These are phyloP conservation scores for Furnarius figulus DNA, from an alignment of 2,113 vertebrate genomes.

Conservation along the genomic window DNA sequence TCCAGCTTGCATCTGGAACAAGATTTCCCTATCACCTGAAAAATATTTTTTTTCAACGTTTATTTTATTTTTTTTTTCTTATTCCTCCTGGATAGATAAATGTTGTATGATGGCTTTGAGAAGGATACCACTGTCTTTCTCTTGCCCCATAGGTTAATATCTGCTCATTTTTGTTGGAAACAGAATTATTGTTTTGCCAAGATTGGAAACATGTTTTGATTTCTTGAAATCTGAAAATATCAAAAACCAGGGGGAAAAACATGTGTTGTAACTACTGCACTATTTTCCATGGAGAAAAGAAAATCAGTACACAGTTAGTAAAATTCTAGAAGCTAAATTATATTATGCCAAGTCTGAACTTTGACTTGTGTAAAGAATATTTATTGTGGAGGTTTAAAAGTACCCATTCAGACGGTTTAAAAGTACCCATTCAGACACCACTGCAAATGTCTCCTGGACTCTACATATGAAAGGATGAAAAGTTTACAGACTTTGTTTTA, in stretches of 20 bases:
- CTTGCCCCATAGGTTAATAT: not conserved
- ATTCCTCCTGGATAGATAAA: not conserved
- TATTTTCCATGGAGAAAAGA: not conserved
- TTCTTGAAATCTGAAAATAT: not conserved
- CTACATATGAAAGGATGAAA: not conserved
- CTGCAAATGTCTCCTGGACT: not conserved
- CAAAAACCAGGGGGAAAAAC: accelerated
- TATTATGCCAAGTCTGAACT: not conserved
- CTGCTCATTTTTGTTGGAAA: not conserved
- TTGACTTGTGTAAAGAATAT: not conserved
- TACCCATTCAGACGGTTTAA: not conserved
- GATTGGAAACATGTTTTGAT: not conserved
- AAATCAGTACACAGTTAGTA: not conserved
- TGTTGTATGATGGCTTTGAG: not conserved
- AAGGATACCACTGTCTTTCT: not conserved
- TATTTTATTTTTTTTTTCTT: not conserved
- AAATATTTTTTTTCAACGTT: not conserved
- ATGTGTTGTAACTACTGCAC: not conserved
- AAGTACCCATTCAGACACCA: not conserved
- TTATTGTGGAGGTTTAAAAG: not conserved
- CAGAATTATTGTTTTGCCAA: not conserved
- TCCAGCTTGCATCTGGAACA: not conserved
- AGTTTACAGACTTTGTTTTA: not conserved
- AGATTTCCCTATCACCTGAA: not conserved
- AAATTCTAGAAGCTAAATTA: not conserved